These are phyloP conservation scores for Anguilla pacifica DNA, from an alignment of 2,797 vertebrate genomes.

Conservation along the genomic window DNA sequence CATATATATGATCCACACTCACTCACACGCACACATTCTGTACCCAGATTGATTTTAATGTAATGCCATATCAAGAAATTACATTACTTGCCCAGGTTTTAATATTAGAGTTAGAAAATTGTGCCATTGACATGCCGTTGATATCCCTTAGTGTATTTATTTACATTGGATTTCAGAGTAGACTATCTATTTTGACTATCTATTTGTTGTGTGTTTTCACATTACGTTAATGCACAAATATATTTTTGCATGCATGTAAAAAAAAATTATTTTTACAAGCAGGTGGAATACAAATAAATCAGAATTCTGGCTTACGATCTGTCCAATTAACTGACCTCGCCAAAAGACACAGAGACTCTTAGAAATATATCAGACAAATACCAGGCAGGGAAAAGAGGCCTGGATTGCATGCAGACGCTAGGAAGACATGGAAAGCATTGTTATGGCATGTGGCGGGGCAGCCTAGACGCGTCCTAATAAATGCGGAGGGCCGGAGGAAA, in stretches of 20 bases:
- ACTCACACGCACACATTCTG: background rate
- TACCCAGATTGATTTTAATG: background rate
- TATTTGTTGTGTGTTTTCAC: background rate
- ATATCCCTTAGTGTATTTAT: background rate
- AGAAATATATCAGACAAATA: background rate
- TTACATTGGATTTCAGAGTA: background rate
- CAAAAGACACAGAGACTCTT: background rate
- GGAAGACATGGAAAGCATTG: background rate
- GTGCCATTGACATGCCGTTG: background rate
- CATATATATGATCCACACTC: background rate
- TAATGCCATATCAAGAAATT: background rate
- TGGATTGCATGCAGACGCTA: background rate
- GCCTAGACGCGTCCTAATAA: constrained; percentile 12
- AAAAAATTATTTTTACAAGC: background rate
- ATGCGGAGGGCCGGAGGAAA: constrained; percentile 1
- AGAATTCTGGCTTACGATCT: background rate
- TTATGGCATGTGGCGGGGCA: background rate
- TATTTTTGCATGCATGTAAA: background rate
- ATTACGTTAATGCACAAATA: background rate
- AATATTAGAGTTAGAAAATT: background rate
- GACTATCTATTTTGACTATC: background rate
- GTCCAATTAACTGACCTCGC: background rate
- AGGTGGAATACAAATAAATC: background rate
- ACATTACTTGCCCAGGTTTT: background rate
- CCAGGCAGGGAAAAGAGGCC: background rate